phyloP scores from a whole-genome alignment of 2,888 invertebrate species.

The Caenorhabditis uteleia region DNA sequence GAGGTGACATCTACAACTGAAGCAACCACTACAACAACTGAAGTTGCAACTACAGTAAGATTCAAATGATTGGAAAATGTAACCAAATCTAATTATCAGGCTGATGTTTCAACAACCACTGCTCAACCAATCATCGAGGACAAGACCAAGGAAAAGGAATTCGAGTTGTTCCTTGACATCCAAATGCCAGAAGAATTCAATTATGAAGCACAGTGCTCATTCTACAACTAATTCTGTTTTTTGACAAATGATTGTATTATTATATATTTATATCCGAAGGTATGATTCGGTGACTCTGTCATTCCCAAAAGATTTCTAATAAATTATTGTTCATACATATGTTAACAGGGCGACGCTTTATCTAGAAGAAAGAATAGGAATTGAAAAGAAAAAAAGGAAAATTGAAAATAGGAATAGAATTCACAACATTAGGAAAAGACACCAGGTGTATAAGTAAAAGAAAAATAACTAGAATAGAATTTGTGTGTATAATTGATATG shows the following conservation, averaged over 20 bases:
- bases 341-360: too few species aligned
- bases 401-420: too few species aligned
- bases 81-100: conserved; percentile 1
- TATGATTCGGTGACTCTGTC: not conserved
- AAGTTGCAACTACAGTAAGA: conserved; percentile 6
- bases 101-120: conserved; percentile 28
- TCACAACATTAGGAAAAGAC: too few species aligned
- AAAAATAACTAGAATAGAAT: too few species aligned
- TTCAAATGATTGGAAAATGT: not conserved
- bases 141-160: conserved; percentile 48
- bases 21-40: conserved; percentile 23
- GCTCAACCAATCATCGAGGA: conserved; percentile 43
- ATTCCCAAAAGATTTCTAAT: too few species aligned
- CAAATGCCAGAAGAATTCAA: conserved; percentile 51
- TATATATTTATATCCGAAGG: conserved; percentile 5
- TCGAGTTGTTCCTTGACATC: conserved; percentile 51
- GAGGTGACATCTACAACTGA: conserved; percentile 20
- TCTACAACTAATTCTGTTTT: conserved; percentile 25
- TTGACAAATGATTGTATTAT: not conserved
- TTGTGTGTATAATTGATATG: too few species aligned
- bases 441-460: too few species aligned
- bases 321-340: too few species aligned
- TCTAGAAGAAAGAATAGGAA: too few species aligned
- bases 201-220: conserved; percentile 48
- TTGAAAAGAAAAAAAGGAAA: too few species aligned